Evolutionary conservation across 2,888 invertebrate species (phyloP).

Genomic region (Ecdyonurus torrentis): DNA sequence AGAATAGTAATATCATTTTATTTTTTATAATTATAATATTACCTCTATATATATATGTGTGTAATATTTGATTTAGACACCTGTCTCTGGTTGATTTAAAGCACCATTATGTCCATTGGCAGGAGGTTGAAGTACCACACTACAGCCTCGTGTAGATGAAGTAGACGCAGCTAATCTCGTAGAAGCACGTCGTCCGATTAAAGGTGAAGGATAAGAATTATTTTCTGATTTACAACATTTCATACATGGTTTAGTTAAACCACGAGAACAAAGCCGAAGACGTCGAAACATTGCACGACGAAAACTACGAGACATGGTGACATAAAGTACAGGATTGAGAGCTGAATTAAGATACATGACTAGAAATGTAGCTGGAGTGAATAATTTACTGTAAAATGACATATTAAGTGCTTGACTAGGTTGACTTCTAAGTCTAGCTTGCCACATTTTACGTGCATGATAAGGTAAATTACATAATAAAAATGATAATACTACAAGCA

Average conservation of each 20-base stretch:
- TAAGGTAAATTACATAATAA: constrained; percentile 79
- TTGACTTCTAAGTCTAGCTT: constrained; percentile 42
- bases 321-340: constrained; percentile 79
- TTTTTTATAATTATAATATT: too few relatives aligned
- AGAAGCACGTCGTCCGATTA: neutral
- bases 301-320: constrained; percentile 68
- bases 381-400: constrained; percentile 36
- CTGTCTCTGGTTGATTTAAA: neutral
- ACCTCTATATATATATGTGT: too few relatives aligned
- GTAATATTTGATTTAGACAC: too few relatives aligned
- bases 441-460: constrained; percentile 77
- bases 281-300: constrained; percentile 49
- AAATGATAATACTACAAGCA: constrained; percentile 75
- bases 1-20: too few relatives aligned
- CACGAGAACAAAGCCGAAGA: neutral
- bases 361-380: constrained; percentile 74
- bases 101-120: neutral
- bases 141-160: neutral
- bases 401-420: neutral
- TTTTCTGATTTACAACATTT: neutral
- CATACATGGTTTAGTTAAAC: neutral
- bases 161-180: neutral
- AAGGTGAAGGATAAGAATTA: neutral
- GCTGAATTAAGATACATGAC: constrained; percentile 81
- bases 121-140: neutral